Base-by-base conservation (phyloP, 1,140 invertebrate genomes). In the Drosophila albomicans region DNA sequence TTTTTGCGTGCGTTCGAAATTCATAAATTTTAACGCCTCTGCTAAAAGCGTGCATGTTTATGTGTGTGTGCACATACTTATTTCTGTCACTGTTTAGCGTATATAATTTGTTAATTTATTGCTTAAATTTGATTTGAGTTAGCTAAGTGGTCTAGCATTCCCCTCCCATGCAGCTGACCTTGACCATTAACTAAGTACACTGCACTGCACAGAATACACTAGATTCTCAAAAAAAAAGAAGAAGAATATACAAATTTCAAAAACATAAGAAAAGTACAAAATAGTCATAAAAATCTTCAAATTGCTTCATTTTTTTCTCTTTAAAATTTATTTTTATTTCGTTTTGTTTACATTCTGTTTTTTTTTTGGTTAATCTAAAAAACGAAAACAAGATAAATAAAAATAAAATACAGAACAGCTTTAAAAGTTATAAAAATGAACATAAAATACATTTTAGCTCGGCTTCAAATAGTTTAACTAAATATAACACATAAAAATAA, bases 101-200 rank as follows among this genome's bases (percentile, higher is more conserved):
- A 73, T 65, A 70, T 80, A 71, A 41, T 71, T 75, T 46, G 45
- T 72, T 86, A 81, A 82, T 76, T 86, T 75, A 85, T 87, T 67
- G 75, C 64, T 61, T 70, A 86, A 78, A 69, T 87, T 86, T 81
- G 51, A 78, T 81, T 86, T 74, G 49, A 72, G 48, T 57, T 74
- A 56, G 69, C 64, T 38, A 62, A 73, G 52, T 61, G 52, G 13
- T 15, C 56, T 61, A 68, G 48, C 15, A 30, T 11, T 1, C 28
- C 51, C 51, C 25, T 28, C 28, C 11, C 5, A 58, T 41, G n/a
- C 56, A 58, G 11, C 4, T 43, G 66, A 70, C 72, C 63, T 67
- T 58, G 63, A 73, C 63, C 70, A 76, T 52, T 54, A 52, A 41
- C 25, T 35, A 65, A 32, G 3, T 41, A 43, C 41, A 49, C 11